Percentiles rank a stretch among this genome's conserved stretches.
These are phyloP conservation scores for Ips nitidus DNA, from an alignment of 1,140 invertebrate species.

Conservation along the genomic window DNA sequence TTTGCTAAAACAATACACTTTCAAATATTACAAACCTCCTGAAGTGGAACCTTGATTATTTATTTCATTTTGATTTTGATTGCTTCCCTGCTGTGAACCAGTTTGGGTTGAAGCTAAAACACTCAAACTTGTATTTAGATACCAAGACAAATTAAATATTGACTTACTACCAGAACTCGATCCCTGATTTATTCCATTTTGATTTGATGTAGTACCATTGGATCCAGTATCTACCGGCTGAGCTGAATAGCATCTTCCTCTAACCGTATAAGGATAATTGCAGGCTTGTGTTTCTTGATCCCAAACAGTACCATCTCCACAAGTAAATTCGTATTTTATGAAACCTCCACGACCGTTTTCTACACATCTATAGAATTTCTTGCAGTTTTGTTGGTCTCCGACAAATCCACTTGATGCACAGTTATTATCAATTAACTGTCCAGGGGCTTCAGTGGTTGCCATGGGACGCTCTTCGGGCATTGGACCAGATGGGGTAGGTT, in stretches of 20 bases:
- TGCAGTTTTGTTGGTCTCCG: conserved; percentile 60
- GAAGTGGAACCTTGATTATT: neutral
- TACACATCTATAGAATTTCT: conserved; percentile 71
- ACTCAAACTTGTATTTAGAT: too few species aligned
- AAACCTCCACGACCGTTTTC: conserved; percentile 56
- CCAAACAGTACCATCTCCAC: conserved; percentile 66
- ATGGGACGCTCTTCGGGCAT: too few species aligned
- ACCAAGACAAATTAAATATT: too few species aligned
- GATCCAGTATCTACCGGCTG: conserved; percentile 2
- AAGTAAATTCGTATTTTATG: conserved; percentile 62
- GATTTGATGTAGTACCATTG: neutral
- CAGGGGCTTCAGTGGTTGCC: conserved; percentile 27
- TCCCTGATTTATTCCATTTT: conserved; percentile 24
- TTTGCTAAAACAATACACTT: too few species aligned
- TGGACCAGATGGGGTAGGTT: conserved; percentile 7
- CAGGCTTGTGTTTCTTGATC: conserved; percentile 60
- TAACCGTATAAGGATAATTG: conserved; percentile 59
- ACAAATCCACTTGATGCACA: conserved; percentile 47
- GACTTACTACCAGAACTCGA: too few species aligned
- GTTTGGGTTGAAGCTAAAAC: too few species aligned
- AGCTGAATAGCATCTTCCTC: conserved; percentile 28
- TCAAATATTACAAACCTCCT: neutral
- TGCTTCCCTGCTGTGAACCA: neutral
- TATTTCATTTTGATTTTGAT: neutral
- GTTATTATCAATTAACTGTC: conserved; percentile 26